Evolutionary conservation across 2,888 invertebrate genomes (phyloP), one percentile per base, ranked within the genome.

Genomic region (Macrosoma leucophasiata): DNA sequence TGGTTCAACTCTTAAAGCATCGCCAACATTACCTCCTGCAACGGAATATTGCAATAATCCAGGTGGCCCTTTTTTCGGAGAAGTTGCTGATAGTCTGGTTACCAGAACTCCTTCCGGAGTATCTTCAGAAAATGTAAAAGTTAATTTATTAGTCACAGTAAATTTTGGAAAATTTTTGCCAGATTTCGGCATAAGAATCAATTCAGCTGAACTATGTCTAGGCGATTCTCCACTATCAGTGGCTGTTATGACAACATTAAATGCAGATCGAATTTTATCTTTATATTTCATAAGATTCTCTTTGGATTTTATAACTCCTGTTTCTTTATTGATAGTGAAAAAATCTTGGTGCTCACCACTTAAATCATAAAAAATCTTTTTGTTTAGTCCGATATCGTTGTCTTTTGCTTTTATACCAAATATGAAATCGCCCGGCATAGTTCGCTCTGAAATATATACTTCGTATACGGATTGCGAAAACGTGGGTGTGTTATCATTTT

Each of bases 1-100:
- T 14, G 89, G 74, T 67, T 96, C 93, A 40, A 96, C 91, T 58
- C 88, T 87, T 22, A 96, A 85, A n/a, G 95, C 93, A 55, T 94
- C 92, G 0, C 93, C 95, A 2, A 94, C 88, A 65, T 97, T 97
- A 3, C 97, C 97, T n/a, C 97, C 97, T 6, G 95, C 96, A 42
- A 97, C 93, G 14, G 91, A 90, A 61, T 93, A 97, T 39, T 89
- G 86, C 36, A 95, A 81, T 49, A 88, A 87, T 6, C 90, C 91
- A 3, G 87, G 82, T 0, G 90, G 76, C 0, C 92, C 93, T 42
- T 88, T 88, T 63, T 95, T 95, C 0, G 95, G 93, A 0, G 95
- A 93, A 3, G 87, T 87, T 0, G 96, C 96, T 32, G 88, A 87
- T 29, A 95, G 77, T 52, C 89, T 90, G 0, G 94, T 91, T 6